Percentiles rank a stretch among this genome's conserved stretches.
Conservation (phyloP, 1,140 invertebrate genomes). For the Sitophilus oryzae region DNA sequence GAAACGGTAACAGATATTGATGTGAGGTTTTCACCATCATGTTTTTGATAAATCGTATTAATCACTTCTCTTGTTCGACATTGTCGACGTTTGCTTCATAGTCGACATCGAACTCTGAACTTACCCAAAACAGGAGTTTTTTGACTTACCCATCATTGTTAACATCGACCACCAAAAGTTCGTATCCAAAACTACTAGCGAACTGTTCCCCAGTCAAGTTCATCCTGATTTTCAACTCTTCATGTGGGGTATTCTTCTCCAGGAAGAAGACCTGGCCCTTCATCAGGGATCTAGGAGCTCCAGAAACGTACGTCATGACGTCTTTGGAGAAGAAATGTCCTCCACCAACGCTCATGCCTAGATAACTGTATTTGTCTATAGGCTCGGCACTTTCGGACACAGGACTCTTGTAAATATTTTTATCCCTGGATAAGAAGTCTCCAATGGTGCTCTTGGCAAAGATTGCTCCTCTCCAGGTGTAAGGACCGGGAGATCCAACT, state of each 20-base stretch:
- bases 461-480: conserved; percentile 83
- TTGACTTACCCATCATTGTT: conserved; percentile 75
- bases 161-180: conserved; percentile 74
- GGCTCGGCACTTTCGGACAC: conserved; percentile 59
- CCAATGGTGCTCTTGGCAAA: conserved; percentile 72
- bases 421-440: conserved; percentile 69
- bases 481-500: conserved; percentile 80
- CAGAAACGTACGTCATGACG: conserved; percentile 67
- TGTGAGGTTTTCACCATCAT: too few relatives aligned
- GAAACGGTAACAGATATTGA: too few relatives aligned
- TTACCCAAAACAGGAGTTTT: too few relatives aligned
- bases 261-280: conserved; percentile 84
- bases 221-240: conserved; percentile 56
- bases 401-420: conserved; percentile 70
- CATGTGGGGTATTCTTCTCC: conserved; percentile 51
- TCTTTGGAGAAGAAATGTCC: conserved; percentile 65
- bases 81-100: too few relatives aligned
- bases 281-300: conserved; percentile 77
- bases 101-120: too few relatives aligned
- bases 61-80: too few relatives aligned
- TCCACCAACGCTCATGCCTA: conserved; percentile 82
- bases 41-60: too few relatives aligned
- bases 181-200: conserved; percentile 84
- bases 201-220: conserved; percentile 78
- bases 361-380: conserved; percentile 85